Percentiles rank a stretch among this genome's conserved stretches.
phyloP scores from a whole-genome alignment of 2,888 invertebrate species.

The Diarsia dahlii region DNA sequence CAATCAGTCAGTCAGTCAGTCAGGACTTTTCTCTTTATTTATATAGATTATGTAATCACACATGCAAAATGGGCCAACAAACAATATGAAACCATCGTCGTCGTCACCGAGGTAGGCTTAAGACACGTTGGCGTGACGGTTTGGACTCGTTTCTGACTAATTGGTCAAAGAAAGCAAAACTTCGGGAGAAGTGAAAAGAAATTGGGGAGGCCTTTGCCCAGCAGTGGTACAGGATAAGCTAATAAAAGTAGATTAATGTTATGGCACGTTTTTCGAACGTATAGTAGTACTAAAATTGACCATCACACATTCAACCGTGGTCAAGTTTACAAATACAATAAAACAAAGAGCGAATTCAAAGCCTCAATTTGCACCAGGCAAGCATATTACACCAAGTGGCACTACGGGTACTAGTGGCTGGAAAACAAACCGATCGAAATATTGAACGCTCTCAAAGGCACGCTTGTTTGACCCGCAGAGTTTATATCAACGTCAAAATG shows the following conservation, averaged over 20 bases:
- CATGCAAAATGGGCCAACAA: not conserved
- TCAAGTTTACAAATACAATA: not conserved
- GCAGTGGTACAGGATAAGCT: not conserved
- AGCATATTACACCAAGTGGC: slow-evolving; percentile 17
- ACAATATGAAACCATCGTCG: not conserved
- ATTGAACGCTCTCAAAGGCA: slow-evolving; percentile 33
- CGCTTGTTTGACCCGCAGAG: slow-evolving; percentile 26
- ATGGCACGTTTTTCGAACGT: not conserved
- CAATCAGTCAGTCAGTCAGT: too few relatives aligned
- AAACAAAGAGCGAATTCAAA: not conserved
- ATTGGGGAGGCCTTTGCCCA: not conserved
- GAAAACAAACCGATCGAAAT: slow-evolving; percentile 35
- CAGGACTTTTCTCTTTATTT: too few relatives aligned
- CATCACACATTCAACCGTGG: not conserved
- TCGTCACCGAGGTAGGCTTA: too few relatives aligned
- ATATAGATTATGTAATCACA: not conserved
- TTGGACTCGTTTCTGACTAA: too few relatives aligned
- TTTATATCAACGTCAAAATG: slow-evolving; percentile 40
- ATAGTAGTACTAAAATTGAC: not conserved
- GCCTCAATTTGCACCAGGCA: slow-evolving; percentile 5
- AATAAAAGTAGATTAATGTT: not conserved
- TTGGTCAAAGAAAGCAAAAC: too few relatives aligned
- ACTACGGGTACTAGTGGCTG: slow-evolving; percentile 14
- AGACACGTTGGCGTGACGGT: too few relatives aligned
- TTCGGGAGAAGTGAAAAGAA: too few relatives aligned